A percentile compares a stretch with the other conserved stretches of the same genome.
Evolutionary conservation across 2,888 invertebrate species (phyloP).

Genomic region (Sisyra terminalis): DNA sequence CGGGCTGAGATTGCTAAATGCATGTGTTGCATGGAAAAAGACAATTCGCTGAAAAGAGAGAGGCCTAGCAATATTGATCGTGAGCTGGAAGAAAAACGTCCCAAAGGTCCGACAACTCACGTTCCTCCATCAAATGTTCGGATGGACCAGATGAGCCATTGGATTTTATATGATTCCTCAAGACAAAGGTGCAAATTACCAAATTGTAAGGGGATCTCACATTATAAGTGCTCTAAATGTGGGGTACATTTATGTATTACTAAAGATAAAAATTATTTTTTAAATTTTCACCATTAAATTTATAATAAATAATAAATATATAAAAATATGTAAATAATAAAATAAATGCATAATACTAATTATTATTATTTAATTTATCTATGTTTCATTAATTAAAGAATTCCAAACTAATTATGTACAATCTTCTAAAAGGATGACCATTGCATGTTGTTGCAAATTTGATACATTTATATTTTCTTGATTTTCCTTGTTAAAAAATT

Average conservation of each 20-base stretch:
- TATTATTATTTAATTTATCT: too few relatives aligned
- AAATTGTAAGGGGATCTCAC: constrained; percentile 10
- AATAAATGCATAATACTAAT: too few relatives aligned
- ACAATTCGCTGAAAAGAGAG: background rate
- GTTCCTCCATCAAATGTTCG: constrained; percentile 9
- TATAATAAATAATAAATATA: too few relatives aligned
- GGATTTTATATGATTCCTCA: constrained; percentile 5
- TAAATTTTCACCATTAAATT: constrained; percentile 8
- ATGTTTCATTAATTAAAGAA: too few relatives aligned
- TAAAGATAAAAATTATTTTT: constrained; percentile 10
- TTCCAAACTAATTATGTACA: too few relatives aligned
- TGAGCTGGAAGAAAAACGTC: constrained; percentile 5
- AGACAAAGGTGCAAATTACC: constrained; percentile 11
- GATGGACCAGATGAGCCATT: constrained; percentile 10
- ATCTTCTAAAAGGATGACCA: too few relatives aligned
- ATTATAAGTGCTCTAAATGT: constrained; percentile 10
- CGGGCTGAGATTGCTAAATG: background rate
- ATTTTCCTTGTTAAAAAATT: too few relatives aligned
- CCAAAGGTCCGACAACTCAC: background rate
- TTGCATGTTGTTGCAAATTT: too few relatives aligned
- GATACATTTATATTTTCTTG: too few relatives aligned
- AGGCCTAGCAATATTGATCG: background rate
- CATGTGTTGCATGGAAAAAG: background rate
- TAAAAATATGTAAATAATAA: too few relatives aligned
- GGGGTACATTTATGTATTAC: constrained; percentile 8